These are phyloP conservation scores for Phylloscopus whistleri DNA, from an alignment of 2,113 vertebrate species.

Conservation along the genomic window DNA sequence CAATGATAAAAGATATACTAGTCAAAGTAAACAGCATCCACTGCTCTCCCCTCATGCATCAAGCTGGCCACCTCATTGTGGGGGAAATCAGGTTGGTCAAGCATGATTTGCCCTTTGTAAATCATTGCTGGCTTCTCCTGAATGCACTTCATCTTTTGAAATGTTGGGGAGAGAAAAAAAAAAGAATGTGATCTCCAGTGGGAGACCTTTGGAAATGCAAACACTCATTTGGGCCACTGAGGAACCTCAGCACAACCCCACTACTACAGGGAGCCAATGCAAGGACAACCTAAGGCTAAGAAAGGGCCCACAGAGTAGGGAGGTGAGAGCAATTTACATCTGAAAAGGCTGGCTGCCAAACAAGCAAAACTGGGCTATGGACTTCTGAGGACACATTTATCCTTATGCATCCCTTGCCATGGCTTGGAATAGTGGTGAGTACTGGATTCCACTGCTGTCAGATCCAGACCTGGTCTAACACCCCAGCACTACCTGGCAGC, in stretches of 20 bases:
- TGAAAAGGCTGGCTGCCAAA: background rate
- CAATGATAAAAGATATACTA: background rate
- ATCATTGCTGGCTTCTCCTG: background rate
- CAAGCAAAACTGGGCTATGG: background rate
- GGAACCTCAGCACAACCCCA: background rate
- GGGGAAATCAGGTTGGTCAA: background rate
- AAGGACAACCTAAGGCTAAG: background rate
- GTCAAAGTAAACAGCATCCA: background rate
- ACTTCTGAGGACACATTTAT: background rate
- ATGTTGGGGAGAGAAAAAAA: background rate
- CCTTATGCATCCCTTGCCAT: background rate
- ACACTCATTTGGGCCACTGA: background rate
- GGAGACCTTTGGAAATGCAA: background rate
- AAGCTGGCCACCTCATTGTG: background rate
- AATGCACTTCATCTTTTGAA: background rate
- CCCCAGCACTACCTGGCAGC: background rate
- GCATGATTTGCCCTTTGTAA: background rate
- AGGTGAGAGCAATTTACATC: background rate
- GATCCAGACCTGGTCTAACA: background rate
- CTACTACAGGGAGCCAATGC: background rate
- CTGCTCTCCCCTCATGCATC: background rate
- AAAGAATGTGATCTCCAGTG: background rate
- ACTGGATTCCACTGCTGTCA: background rate
- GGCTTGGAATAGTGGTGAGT: background rate
- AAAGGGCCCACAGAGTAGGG: background rate